Evolutionary conservation across 2,797 vertebrate species (phyloP).

Genomic region (Enteromius anoplus): DNA sequence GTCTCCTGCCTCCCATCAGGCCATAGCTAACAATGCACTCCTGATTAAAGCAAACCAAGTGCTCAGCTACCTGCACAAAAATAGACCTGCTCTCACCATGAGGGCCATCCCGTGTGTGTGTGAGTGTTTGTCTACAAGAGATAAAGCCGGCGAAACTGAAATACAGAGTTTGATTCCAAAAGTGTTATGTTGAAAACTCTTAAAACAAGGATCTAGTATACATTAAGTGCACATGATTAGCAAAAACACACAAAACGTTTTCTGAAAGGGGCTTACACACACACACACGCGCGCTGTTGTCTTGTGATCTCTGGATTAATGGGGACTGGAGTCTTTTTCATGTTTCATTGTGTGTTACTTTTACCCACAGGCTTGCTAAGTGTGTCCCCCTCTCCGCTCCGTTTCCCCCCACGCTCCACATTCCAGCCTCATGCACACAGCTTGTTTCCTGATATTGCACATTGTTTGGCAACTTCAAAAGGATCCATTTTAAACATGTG

Average conservation of each 20-base stretch:
- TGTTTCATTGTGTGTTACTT: slow-evolving; percentile 64
- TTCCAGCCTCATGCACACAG: slow-evolving; percentile 55
- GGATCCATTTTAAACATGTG: slow-evolving; percentile 58
- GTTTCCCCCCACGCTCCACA: slow-evolving; percentile 38
- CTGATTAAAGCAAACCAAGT: slow-evolving; percentile 59
- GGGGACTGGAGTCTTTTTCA: slow-evolving; percentile 57
- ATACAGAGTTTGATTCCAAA: slow-evolving; percentile 16
- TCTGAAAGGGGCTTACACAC: slow-evolving; percentile 20
- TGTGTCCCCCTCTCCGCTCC: slow-evolving; percentile 43
- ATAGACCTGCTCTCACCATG: slow-evolving; percentile 57
- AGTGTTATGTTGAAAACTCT: slow-evolving; percentile 29
- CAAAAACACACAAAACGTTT: not conserved
- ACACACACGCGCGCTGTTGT: slow-evolving; percentile 7
- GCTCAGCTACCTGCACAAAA: slow-evolving; percentile 54
- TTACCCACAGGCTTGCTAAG: slow-evolving; percentile 59
- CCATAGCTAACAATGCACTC: slow-evolving; percentile 54
- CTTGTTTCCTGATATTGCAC: slow-evolving; percentile 63
- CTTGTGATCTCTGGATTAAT: slow-evolving; percentile 56
- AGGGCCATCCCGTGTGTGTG: slow-evolving; percentile 47
- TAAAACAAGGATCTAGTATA: slow-evolving; percentile 11
- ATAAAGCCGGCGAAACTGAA: slow-evolving; percentile 47
- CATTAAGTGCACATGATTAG: slow-evolving; percentile 1
- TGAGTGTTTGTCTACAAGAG: slow-evolving; percentile 46
- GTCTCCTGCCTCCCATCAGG: slow-evolving; percentile 39
- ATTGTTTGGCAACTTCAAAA: slow-evolving; percentile 66